Conservation (phyloP, 2,888 invertebrate genomes). For the Capitulum mitella region DNA sequence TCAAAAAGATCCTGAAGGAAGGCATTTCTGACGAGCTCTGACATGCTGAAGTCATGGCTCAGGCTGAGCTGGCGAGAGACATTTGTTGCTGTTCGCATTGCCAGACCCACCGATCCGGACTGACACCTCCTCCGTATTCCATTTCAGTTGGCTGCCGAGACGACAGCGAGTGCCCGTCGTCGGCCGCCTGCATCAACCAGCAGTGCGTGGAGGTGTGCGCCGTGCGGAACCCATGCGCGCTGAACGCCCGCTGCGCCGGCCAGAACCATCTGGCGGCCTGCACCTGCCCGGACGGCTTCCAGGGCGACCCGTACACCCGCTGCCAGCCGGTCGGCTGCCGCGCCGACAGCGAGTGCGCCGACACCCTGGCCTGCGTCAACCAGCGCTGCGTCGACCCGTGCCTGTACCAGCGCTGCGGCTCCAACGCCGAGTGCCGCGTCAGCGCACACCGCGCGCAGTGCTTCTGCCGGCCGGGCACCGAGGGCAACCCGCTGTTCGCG, state of each 20-base stretch:
- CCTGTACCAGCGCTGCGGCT: constrained; percentile 56
- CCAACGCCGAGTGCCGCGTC: constrained; percentile 69
- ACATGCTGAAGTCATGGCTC: no score
- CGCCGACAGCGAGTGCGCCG: constrained; percentile 38
- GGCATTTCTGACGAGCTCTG: no score
- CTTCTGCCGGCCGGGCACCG: constrained; percentile 64
- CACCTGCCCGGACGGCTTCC: constrained; percentile 64
- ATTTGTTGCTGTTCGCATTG: no score
- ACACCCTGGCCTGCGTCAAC: constrained; percentile 50
- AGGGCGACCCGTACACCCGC: constrained; percentile 68
- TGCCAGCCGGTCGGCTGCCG: constrained; percentile 53
- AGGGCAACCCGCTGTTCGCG: constrained; percentile 65
- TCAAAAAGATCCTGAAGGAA: no score
- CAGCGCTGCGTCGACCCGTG: constrained; percentile 64
- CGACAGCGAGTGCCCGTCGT: constrained; percentile 38
- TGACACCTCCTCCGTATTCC: not conserved
- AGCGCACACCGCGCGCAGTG: constrained; percentile 52
- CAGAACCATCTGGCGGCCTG: constrained; percentile 70
- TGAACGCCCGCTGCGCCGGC: constrained; percentile 43
- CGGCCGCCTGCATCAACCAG: constrained; percentile 52
- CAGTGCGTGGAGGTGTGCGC: constrained; percentile 66
- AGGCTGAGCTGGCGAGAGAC: no score
- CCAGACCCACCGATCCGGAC: no score
- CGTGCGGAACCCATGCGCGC: constrained; percentile 66
- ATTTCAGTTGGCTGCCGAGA: constrained; percentile 42